These are phyloP conservation scores for Pristionchus arcanus DNA, from an alignment of 2,888 invertebrate species.

Conservation along the genomic window DNA sequence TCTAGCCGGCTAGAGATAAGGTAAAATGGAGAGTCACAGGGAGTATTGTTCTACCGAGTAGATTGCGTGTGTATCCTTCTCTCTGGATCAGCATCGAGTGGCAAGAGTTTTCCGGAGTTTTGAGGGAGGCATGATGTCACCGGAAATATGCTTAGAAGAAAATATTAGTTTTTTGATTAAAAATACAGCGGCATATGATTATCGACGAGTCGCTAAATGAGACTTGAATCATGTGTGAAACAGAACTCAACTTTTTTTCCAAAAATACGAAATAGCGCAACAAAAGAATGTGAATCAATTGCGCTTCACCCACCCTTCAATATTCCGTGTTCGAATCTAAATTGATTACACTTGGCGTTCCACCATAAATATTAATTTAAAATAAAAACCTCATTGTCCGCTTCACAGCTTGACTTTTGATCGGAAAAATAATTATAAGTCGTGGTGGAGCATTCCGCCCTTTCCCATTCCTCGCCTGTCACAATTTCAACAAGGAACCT, in stretches of 20 bases:
- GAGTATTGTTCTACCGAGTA: not conserved
- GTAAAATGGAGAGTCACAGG: not conserved
- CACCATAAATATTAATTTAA: too few relatives aligned
- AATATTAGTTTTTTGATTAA: too few relatives aligned
- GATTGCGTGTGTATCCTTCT: not conserved
- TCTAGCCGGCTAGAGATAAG: not conserved
- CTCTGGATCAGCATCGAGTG: not conserved
- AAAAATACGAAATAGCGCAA: not conserved
- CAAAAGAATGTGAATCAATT: not conserved
- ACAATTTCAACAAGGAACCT: not conserved
- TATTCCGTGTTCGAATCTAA: too few relatives aligned
- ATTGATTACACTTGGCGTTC: too few relatives aligned
- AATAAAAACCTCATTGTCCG: not conserved
- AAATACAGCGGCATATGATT: too few relatives aligned
- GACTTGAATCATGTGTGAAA: not conserved
- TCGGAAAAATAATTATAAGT: too few relatives aligned
- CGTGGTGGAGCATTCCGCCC: not conserved
- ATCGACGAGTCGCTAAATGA: too few relatives aligned
- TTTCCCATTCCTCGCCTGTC: too few relatives aligned
- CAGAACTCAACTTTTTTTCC: not conserved
- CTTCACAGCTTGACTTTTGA: too few relatives aligned
- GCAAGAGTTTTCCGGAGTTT: not conserved
- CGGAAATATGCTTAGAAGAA: not conserved
- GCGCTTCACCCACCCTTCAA: too few relatives aligned
- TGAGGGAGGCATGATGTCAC: not conserved